Evolutionary conservation across 2,888 invertebrate species (phyloP).

Genomic region (Unio pictorum): DNA sequence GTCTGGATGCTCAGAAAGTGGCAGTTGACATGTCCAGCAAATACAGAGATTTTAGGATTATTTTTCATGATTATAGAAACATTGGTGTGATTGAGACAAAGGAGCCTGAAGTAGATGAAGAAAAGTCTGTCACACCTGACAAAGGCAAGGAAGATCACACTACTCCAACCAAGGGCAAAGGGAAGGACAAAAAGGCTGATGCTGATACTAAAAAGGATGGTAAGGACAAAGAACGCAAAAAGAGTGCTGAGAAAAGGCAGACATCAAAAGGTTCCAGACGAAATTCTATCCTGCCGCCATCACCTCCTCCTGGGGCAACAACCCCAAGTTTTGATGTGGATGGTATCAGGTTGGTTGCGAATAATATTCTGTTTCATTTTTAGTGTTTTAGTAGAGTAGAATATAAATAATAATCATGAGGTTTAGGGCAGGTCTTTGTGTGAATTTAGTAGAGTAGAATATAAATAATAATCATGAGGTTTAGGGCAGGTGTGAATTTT

Average conservation of each 20-base stretch:
- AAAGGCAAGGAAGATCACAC: conserved; percentile 60
- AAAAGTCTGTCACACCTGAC: conserved; percentile 65
- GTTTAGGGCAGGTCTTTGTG: too few relatives aligned
- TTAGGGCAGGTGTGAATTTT: too few relatives aligned
- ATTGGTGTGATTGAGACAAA: conserved; percentile 58
- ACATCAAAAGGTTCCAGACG: conserved; percentile 46
- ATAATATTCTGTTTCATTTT: neutral
- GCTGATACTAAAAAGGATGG: conserved; percentile 29
- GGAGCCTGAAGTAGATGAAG: conserved; percentile 65
- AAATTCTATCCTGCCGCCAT: conserved; percentile 50
- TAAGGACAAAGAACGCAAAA: conserved; percentile 46
- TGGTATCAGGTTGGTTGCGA: conserved; percentile 44
- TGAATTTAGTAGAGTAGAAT: neutral
- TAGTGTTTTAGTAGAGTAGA: neutral
- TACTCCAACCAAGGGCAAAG: conserved; percentile 58
- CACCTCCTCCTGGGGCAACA: conserved; percentile 64
- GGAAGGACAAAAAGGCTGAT: conserved; percentile 38
- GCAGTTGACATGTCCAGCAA: too few relatives aligned
- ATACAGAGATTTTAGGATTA: too few relatives aligned
- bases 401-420: neutral
- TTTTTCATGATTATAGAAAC: conserved; percentile 46
- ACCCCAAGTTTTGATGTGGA: conserved; percentile 67
- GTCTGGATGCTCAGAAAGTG: too few relatives aligned
- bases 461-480: neutral
- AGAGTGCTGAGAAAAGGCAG: conserved; percentile 61